Evolutionary conservation across 2,113 vertebrate species (phyloP), one percentile per base, ranked within the genome.

Genomic region (Nycticorax nycticorax): DNA sequence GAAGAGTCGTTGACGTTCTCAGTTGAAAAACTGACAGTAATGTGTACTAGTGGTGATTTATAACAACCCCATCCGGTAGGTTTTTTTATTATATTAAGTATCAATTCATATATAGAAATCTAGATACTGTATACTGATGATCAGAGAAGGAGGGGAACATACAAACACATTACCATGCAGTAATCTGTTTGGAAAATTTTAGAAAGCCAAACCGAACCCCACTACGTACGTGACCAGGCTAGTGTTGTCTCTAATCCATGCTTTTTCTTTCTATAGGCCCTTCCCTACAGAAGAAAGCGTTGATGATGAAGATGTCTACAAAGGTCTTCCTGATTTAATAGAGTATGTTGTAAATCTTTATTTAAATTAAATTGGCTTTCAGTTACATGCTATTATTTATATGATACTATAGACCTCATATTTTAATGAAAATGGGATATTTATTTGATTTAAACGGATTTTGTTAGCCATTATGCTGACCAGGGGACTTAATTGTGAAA

Each of bases 261-360:
- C 7, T 88, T 37, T 94, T 84, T 93, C 19, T 73, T 59, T 90
- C 60, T 53, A 4, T 67, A 99, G 99, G 97, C 98, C 99, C 0
- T 99, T 99, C 93, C 99, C 99, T 15, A 99, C 99, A 26, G 99
- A 99, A 96, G 99, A 99, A 90, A 99, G 98, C 0, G 52, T 99
- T 55, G 98, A 98, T 63, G 99, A 99, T 86, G 99, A 99, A 67
- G 99, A 99, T 80, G 97, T 99, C 96, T 99, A 99, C 98, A 99
- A 99, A 98, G 97, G 98, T 95, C 98, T 99, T 94, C 99, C 99
- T 83, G 99, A 99, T 96, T 98, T 99, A 67, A 99, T 99, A 92
- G 99, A 99, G 99, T 99, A 99, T 0, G 99, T 98, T 88, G 53
- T 89, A 72, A 28, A 41, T 74, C 69, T 82, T 57, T 23, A 87